Base-by-base conservation (phyloP, 2,888 invertebrate genomes). In the Apeira syringaria region DNA sequence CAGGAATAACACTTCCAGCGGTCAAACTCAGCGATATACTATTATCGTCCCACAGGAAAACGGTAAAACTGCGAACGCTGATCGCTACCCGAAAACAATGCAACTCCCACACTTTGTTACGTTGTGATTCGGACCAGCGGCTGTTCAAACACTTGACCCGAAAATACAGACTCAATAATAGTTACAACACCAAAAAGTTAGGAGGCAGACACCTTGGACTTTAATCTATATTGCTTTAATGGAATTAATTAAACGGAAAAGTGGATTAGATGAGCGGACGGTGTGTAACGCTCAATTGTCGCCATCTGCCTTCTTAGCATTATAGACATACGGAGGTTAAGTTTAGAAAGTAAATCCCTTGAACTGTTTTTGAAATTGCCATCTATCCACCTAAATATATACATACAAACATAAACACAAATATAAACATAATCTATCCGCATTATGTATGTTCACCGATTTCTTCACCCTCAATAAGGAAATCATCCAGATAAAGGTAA, bases 161-260 rank as follows among this genome's bases (percentile, higher is more conserved):
- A 61, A 20, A 7, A 1, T 7, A 20, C 20, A 20, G 20, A 2
- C 7, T 7, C 2, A 7, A 7, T 7, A 20, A 7, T 7, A 20
- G 20, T 20, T 20, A 20, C 20, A 7, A 7, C 20, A 7, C 20
- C 20, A 20, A 20, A 20, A 61, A 55, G 50, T 56, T 46, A 28
- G 52, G 41, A 45, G 62, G 55, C 66, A 70, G 65, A 59, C 61
- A 45, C 59, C 61, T 64, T 68, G 61, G 34, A 45, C 34, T 39
- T 34, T 68, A 71, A 72, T 72, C 67, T 64, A 65, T 68, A 69
- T 70, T 59, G 61, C 63, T 65, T 61, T 66, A 62, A 63, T 77
- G 59, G 59, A 68, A 74, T 80, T 80, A 83, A 83, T 84, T 80
- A 76, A 62, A 66, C 60, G 66, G 71, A 72, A 42, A 77, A 78